These are phyloP conservation scores for Cydia fagiglandana DNA, from an alignment of 1,140 invertebrate species.

Conservation along the genomic window DNA sequence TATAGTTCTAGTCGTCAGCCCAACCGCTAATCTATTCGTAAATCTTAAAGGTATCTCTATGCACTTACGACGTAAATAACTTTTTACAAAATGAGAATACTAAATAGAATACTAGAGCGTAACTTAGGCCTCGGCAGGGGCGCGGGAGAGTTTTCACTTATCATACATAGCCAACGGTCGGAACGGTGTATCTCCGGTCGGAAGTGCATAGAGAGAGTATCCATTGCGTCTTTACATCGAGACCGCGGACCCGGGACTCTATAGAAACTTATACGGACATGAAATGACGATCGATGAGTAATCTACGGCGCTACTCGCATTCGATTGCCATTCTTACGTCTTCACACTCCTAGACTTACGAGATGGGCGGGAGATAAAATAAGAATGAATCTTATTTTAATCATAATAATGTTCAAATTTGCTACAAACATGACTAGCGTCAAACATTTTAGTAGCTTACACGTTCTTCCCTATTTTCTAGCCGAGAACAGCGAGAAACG, in stretches of 20 bases:
- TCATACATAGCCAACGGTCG: constrained; percentile 21
- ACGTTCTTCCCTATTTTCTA: neutral
- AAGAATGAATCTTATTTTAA: neutral
- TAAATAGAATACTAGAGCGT: constrained; percentile 33
- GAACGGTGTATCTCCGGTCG: constrained; percentile 7
- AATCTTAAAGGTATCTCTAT: constrained; percentile 36
- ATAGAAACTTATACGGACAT: neutral
- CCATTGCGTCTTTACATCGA: constrained; percentile 12
- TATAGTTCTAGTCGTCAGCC: constrained; percentile 37
- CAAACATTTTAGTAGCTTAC: neutral
- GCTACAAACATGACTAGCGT: neutral
- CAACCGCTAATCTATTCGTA: constrained; percentile 35
- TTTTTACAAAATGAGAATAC: constrained; percentile 32
- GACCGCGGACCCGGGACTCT: neutral
- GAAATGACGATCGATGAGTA: neutral
- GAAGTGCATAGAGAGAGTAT: constrained; percentile 35
- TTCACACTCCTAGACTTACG: neutral
- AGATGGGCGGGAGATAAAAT: neutral
- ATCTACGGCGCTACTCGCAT: neutral
- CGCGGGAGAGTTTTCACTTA: constrained; percentile 11
- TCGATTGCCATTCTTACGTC: neutral
- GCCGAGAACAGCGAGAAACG: constrained; percentile 3
- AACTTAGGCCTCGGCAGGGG: constrained; percentile 34
- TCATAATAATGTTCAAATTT: neutral
- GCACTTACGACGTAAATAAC: constrained; percentile 47